Evolutionary conservation across 2,797 vertebrate genomes (phyloP).

Genomic region (Catamblyrhynchus diadema): DNA sequence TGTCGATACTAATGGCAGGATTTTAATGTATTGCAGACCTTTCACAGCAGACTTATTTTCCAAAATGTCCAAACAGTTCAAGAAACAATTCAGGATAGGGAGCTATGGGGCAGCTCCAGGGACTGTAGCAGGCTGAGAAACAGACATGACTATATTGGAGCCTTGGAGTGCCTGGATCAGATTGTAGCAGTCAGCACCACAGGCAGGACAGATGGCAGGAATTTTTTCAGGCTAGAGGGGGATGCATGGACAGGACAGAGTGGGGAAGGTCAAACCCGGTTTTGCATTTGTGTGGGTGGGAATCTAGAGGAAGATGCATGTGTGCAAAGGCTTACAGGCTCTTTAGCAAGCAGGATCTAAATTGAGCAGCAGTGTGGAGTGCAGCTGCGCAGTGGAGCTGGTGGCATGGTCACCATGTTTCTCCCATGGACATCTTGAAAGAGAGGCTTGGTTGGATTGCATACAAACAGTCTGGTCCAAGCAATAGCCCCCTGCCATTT

Average conservation of each 20-base stretch:
- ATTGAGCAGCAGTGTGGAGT: not conserved
- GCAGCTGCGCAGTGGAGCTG: not conserved
- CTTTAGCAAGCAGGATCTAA: not conserved
- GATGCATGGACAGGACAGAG: not conserved
- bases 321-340: not conserved
- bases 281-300: constrained; percentile 46
- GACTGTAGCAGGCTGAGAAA: not conserved
- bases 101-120: not conserved
- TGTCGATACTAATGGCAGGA: not conserved
- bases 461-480: not conserved
- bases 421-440: not conserved
- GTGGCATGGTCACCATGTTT: not conserved
- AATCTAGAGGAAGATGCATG: not conserved
- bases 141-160: not conserved
- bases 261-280: not conserved
- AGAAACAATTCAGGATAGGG: not conserved
- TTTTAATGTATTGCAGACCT: not conserved
- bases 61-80: not conserved
- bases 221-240: not conserved
- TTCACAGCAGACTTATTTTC: not conserved
- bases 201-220: not conserved
- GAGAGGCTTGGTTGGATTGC: not conserved
- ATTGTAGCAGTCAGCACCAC: not conserved
- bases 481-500: not conserved
- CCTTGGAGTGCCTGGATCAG: not conserved